A percentile compares a stretch with the other conserved stretches of the same genome.
Conservation (phyloP, 2,888 invertebrate species). For the Phaedon cochleariae region DNA sequence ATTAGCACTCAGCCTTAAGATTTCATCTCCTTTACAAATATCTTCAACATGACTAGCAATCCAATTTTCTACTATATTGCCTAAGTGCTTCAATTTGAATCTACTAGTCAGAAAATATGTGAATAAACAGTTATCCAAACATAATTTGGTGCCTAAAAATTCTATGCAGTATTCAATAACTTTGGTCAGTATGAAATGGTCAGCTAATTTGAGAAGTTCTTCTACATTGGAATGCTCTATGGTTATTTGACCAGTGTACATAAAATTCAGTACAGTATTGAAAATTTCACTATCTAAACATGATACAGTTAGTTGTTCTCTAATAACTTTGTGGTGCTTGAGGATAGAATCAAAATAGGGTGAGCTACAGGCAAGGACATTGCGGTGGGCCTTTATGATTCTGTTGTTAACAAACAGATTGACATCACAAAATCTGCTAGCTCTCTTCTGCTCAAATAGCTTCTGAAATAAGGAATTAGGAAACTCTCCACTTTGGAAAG, state of each 20-base stretch:
- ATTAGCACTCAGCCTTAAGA: constrained; percentile 62
- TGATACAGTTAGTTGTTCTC: constrained; percentile 66
- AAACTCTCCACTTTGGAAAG: constrained; percentile 58
- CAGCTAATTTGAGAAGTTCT: constrained; percentile 69
- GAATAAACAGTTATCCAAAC: constrained; percentile 69
- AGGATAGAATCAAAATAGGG: constrained; percentile 72
- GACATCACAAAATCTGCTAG: constrained; percentile 69
- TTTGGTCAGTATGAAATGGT: constrained; percentile 69
- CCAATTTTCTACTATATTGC: constrained; percentile 67
- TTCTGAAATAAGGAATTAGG: constrained; percentile 57
- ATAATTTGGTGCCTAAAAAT: constrained; percentile 69
- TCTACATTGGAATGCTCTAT: constrained; percentile 69
- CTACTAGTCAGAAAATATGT: constrained; percentile 69
- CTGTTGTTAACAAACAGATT: constrained; percentile 68
- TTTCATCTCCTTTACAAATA: constrained; percentile 66
- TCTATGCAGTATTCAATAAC: constrained; percentile 72
- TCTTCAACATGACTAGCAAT: constrained; percentile 65
- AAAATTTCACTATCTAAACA: constrained; percentile 69
- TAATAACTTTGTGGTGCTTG: constrained; percentile 64
- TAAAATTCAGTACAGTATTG: constrained; percentile 68
- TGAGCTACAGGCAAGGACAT: constrained; percentile 70
- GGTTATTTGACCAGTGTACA: constrained; percentile 71
- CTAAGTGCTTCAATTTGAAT: constrained; percentile 67
- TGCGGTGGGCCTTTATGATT: constrained; percentile 69
- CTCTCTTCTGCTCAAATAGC: constrained; percentile 64